Evolutionary conservation across 2,113 vertebrate species (phyloP).

Genomic region (Podocnemis expansa): DNA sequence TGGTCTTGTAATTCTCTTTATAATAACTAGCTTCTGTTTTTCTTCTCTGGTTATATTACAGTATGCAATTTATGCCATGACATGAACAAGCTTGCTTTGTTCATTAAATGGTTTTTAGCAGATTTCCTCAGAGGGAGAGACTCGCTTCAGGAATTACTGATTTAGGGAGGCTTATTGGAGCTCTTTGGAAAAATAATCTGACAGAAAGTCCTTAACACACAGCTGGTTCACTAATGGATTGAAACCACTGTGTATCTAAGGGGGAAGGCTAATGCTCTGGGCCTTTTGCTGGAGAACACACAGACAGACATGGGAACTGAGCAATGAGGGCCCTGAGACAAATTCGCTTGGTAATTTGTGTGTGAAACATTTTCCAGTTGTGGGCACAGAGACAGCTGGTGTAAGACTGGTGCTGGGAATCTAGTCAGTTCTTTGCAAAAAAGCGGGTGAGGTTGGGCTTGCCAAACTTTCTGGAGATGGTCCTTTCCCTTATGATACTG

Average conservation of each 20-base stretch:
- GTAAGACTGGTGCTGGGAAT: neutral
- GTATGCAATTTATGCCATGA: neutral
- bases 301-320: neutral
- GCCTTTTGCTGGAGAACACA: neutral
- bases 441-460: fast-evolving
- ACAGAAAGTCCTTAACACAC: neutral
- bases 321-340: neutral
- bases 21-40: neutral
- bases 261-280: neutral
- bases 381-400: neutral
- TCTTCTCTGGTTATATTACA: neutral
- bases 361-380: neutral
- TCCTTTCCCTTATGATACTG: neutral
- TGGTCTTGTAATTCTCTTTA: neutral
- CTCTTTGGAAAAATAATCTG: neutral
- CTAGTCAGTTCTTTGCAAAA: neutral
- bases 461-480: neutral
- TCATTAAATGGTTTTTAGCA: neutral
- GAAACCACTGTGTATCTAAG: neutral
- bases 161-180: neutral
- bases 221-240: neutral
- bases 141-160: neutral
- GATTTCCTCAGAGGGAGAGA: neutral
- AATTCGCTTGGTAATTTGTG: neutral
- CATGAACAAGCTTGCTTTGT: neutral